Evolutionary conservation across 2,797 vertebrate species (phyloP).

Genomic region (Danio aesculapii): DNA sequence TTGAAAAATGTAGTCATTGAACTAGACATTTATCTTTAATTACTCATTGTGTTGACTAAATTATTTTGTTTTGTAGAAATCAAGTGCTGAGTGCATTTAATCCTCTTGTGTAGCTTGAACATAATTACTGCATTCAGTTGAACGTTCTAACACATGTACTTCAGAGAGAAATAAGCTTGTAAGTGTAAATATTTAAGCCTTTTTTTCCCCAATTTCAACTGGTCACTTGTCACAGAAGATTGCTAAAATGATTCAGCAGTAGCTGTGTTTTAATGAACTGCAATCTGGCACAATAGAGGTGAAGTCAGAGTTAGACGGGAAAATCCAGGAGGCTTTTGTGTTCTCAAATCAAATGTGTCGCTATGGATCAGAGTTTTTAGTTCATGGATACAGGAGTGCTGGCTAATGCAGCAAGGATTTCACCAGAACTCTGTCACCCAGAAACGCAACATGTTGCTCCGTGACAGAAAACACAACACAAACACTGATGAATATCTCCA

Average conservation of each 20-base stretch:
- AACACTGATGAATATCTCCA: conserved; percentile 2
- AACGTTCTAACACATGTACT: neutral
- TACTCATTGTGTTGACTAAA: neutral
- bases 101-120: neutral
- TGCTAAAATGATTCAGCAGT: conserved; percentile 4
- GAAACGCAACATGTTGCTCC: conserved; percentile 25
- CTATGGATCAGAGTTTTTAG: conserved; percentile 31
- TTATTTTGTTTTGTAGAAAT: neutral
- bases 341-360: conserved; percentile 32
- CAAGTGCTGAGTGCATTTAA: neutral
- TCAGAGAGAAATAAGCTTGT: neutral
- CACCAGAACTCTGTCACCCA: conserved; percentile 33
- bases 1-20: neutral
- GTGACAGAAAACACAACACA: conserved; percentile 28
- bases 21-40: neutral
- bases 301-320: neutral
- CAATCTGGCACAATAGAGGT: conserved; percentile 8
- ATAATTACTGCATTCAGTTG: neutral
- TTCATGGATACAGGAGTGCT: conserved; percentile 23
- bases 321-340: conserved; percentile 49
- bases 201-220: neutral
- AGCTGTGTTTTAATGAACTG: neutral
- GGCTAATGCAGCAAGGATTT: conserved; percentile 34
- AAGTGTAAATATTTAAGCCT: neutral
- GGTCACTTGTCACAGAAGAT: neutral